A percentile compares a stretch with the other conserved stretches of the same genome.
phyloP scores from a whole-genome alignment of 2,113 vertebrate genomes.

The Puffinus mauretanicus region DNA sequence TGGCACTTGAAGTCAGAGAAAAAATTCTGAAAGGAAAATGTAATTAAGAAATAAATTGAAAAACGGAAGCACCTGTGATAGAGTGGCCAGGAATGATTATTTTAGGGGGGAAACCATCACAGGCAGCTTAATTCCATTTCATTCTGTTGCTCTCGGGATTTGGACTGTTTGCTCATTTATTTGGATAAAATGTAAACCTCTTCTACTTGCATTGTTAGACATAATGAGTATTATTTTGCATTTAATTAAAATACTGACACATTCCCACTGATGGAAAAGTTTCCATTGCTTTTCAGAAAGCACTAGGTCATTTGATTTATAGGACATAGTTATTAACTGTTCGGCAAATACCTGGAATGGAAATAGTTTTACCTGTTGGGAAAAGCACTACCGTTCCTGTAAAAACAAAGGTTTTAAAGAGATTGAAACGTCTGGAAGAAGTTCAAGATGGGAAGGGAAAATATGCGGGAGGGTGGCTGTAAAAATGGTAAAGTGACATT shows the following conservation, averaged over 20 bases:
- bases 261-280: not conserved
- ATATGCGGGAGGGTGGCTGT: rapidly evolving
- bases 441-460: not conserved
- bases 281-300: not conserved
- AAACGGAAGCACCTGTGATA: slow-evolving; percentile 51
- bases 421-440: not conserved
- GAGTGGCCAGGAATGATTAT: slow-evolving; percentile 41
- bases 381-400: not conserved
- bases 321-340: not conserved
- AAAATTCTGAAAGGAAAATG: slow-evolving; percentile 50
- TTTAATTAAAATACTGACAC: slow-evolving; percentile 40
- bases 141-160: slow-evolving; percentile 26
- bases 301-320: not conserved
- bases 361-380: not conserved
- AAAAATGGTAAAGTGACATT: not conserved
- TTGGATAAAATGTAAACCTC: not conserved
- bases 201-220: not conserved
- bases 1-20: slow-evolving; percentile 14
- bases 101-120: not conserved
- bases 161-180: slow-evolving; percentile 38
- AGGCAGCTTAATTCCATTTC: slow-evolving; percentile 44
- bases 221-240: slow-evolving; percentile 33
- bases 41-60: slow-evolving; percentile 70
- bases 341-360: not conserved
- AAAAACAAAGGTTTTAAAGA: not conserved